Evolutionary conservation across 2,888 invertebrate genomes (phyloP).

Genomic region (Metacarcinus magister): DNA sequence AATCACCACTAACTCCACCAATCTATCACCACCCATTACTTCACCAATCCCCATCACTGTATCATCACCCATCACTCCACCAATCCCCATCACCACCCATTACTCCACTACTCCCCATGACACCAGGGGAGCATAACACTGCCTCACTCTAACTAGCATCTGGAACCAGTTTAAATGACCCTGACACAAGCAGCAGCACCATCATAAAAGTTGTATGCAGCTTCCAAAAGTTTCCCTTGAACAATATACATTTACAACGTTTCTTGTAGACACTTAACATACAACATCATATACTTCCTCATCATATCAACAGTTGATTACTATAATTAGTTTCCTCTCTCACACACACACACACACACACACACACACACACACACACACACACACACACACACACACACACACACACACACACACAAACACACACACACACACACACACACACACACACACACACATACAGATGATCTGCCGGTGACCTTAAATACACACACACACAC

Average conservation of each 20-base stretch:
- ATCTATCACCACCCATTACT: no score
- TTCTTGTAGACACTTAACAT: not conserved
- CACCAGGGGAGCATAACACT: not conserved
- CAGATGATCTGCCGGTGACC: not conserved
- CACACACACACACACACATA: not conserved
- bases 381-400: constrained; percentile 26
- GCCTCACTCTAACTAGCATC: not conserved
- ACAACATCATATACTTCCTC: not conserved
- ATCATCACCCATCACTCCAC: not conserved
- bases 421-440: not conserved
- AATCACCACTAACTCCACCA: no score
- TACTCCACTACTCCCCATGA: not conserved
- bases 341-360: not conserved
- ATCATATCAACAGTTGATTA: not conserved
- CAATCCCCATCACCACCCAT: not conserved
- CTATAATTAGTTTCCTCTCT: not conserved
- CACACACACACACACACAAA: not conserved
- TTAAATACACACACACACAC: not conserved
- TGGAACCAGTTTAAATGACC: not conserved
- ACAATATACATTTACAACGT: not conserved
- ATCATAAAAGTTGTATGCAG: not conserved
- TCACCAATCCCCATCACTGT: no score
- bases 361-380: not conserved
- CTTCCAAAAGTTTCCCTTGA: not conserved
- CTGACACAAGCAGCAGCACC: not conserved